Evolutionary conservation across 2,888 invertebrate genomes (phyloP), one percentile per base, ranked within the genome.

Genomic region (Congeria kusceri): DNA sequence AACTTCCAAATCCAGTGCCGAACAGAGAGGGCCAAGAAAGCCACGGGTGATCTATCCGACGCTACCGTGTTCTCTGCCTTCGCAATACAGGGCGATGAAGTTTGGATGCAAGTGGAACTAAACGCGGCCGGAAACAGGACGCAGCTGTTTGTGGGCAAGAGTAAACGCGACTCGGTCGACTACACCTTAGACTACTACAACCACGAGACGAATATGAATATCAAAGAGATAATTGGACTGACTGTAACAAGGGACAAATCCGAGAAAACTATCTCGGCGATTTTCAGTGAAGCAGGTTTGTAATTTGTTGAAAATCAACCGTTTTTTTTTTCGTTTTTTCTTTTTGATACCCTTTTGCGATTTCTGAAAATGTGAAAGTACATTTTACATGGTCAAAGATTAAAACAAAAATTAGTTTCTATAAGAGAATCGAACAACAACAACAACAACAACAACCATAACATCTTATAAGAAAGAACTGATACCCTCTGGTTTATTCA

Each of bases 11-110:
- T 83, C 20, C 83, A 83, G 64, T 47, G 46, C 56, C 58, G 80
- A 20, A 83, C 83, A 18, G 70, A 69, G 1, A 49, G 72, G 0
- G 77, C 80, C 5, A 23, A 61, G 3, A 65, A 62, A 39, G 27
- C 61, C 1, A 63, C 77, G n/a, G 74, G 74, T 9, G 62, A 58
- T 18, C 23, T n/a, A 0, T 70, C 82, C 15, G 76, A 79, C 13
- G 82, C 82, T 0, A 83, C 82, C 7, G 59, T 83, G 9, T 83
- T 79, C 49, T 63, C 76, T 13, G 82, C 49, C 9, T 83, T 83
- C 56, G 73, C 73, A 2, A 65, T 73, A 15, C 49, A 74, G 39
- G 53, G 68, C 7, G 25, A 27, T 7, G 74, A 49, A 39, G 71
- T 56, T 0, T 77, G 76, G 77, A 13, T 79, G n/a, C 80, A 83